Evolutionary conservation across 1,140 invertebrate genomes (phyloP), one percentile per base, ranked within the genome.

Genomic region (Drosophila virilis): DNA sequence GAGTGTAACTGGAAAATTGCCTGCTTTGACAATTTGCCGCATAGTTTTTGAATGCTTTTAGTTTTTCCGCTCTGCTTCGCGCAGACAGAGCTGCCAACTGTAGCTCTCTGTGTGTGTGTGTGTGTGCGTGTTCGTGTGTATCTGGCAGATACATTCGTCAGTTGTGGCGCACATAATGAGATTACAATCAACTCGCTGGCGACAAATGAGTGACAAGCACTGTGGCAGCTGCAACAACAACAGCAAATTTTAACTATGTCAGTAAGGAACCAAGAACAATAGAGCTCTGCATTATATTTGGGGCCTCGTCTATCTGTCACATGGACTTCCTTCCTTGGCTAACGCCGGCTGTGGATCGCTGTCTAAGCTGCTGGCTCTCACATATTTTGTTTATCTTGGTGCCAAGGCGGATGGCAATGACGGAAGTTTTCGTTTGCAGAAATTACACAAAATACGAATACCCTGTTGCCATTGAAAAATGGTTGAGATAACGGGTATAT

Each of bases 1-100:
- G n/a, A 57, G 58, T 51, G 35, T 70, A 70, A 70, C 72, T 73
- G 55, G 67, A 61, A 62, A 52, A 72, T 38, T 45, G 57, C 28
- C 28, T 61, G 42, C 60, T 61, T 59, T 81, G 61, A 80, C 77
- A 84, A 85, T 84, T 77, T 72, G 51, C 71, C 58, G 59, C 80
- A 86, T 75, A 81, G 80, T 60, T 77, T 88, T 72, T 60, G 74
- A 79, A 61, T 79, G 72, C 77, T 73, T 66, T 64, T 58, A 59
- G 79, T 61, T 74, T 79, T 88, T 88, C 77, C 83, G 84, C 83
- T 88, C 83, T 88, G 83, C 80, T 88, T 88, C 69, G 43, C 74
- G 61, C 61, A 72, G n/a, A 40, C 45, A 60, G 9, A 51, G 9
- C 57, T 0, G 55, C 55, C 55, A 55, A 57, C n/a, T 57, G 40